Evolutionary conservation across 2,113 vertebrate species (phyloP).

Genomic region (Chaetura pelagica): DNA sequence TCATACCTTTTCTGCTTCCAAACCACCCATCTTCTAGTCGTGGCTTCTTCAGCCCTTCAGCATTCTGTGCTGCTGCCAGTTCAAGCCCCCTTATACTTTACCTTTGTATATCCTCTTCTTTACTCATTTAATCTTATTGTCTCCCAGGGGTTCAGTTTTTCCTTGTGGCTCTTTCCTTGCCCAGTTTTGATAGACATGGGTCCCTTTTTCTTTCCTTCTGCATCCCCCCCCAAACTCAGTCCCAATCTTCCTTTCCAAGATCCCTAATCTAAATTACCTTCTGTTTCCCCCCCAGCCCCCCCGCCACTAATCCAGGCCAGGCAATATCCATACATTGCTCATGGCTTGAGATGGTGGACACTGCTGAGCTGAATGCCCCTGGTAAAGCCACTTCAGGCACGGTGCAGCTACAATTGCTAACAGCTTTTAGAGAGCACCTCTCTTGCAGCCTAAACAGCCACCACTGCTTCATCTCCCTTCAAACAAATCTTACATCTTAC

Average conservation of each 20-base stretch:
- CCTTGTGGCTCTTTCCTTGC: neutral
- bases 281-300: neutral
- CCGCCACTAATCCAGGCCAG: neutral
- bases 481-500: neutral
- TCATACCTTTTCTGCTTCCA: neutral
- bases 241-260: neutral
- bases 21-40: neutral
- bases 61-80: neutral
- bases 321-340: rapidly evolving
- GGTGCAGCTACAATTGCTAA: neutral
- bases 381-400: neutral
- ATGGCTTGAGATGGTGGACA: neutral
- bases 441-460: neutral
- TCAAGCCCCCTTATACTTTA: neutral
- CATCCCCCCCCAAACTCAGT: neutral
- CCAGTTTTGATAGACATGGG: neutral
- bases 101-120: neutral
- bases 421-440: neutral
- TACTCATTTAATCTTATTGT: neutral
- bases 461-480: neutral
- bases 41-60: neutral
- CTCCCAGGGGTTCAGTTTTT: neutral
- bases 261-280: neutral
- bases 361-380: neutral
- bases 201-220: neutral